Evolutionary conservation across 2,113 vertebrate species (phyloP), one percentile per base, ranked within the genome.

Genomic region (Numida meleagris): DNA sequence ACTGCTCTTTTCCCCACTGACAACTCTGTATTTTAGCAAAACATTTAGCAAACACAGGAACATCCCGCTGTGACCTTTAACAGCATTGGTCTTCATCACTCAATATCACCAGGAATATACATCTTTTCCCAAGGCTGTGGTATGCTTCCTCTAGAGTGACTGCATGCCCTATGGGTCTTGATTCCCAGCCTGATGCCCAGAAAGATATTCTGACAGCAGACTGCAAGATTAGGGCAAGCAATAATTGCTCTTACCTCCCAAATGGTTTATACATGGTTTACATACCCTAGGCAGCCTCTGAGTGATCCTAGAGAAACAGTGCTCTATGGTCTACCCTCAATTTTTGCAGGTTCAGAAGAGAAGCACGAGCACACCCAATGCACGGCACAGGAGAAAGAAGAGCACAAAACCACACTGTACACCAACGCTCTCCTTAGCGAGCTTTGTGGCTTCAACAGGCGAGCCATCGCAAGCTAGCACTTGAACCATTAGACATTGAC

Each of bases 391-490:
- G 65, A 57, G 23, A 85, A 76, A 42, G 59, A 73, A 33, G 34
- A 72, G 48, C 0, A 0, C 0, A 0, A 66, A 65, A 33, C 16
- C 0, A 0, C 4, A 34, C 42, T 38, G 63, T 38, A 70, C 0
- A 0, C 31, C 4, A 0, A 29, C 45, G 65, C 4, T 33, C 25
- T 66, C 66, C 71, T 68, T 24, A 14, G 51, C 40, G 51, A 88
- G 66, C 53, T 63, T 81, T 34, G 42, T 0, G 2, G 2, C 10
- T 66, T 62, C 34, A 38, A 16, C 4, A 42, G 38, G 16, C 42
- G 18, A 36, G 46, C 40, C 66, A 48, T 12, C 7, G 73, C 84
- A 79, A 81, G 10, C 38, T 7, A 29, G 13, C n/a, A 4, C 21
- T 34, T n/a, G 15, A 31, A 43, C 61, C 34, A 58, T 13, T 31